phyloP scores from a whole-genome alignment of 2,888 invertebrate genomes.

The Drosophila yooni region DNA sequence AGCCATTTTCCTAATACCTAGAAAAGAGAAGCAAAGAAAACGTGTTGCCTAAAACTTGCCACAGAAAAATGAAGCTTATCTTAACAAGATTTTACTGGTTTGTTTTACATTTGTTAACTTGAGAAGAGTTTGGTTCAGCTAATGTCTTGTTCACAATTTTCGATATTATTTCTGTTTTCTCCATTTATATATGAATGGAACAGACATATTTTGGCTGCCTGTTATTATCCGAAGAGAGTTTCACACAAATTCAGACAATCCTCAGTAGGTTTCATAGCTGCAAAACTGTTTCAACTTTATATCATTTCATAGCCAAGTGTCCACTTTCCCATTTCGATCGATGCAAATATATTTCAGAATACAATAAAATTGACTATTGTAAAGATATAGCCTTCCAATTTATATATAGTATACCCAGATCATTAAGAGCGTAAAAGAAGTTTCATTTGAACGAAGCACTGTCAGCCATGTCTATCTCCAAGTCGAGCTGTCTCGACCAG shows the following conservation, averaged over 20 bases:
- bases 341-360: not conserved
- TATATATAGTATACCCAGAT: not conserved
- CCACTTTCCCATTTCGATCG: not conserved
- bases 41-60: not conserved
- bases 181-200: not conserved
- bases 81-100: not conserved
- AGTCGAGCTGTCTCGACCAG: no score
- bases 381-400: not conserved
- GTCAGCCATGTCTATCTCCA: no score
- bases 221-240: not conserved
- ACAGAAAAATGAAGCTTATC: not conserved
- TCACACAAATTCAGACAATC: not conserved
- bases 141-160: not conserved
- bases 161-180: not conserved
- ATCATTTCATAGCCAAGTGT: no score
- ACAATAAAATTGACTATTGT: not conserved
- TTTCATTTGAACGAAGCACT: no score
- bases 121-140: not conserved
- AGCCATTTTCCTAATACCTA: not conserved
- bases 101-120: not conserved
- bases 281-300: no score
- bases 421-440: no score
- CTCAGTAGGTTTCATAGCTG: not conserved
- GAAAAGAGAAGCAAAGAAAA: not conserved
- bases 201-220: not conserved